These are phyloP conservation scores for Coptodon bakossiorum DNA, from an alignment of 2,113 vertebrate species.

Conservation along the genomic window DNA sequence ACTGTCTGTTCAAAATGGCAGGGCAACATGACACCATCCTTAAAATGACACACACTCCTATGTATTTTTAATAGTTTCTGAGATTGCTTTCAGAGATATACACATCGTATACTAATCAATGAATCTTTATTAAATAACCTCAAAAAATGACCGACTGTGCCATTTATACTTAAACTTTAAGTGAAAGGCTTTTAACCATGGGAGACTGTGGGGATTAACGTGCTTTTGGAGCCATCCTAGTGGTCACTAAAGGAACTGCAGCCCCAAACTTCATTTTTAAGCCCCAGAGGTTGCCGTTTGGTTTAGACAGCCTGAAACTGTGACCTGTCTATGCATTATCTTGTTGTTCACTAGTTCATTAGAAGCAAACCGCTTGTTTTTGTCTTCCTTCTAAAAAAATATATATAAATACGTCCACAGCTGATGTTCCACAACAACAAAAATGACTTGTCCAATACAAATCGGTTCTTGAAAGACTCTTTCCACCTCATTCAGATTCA, in stretches of 20 bases:
- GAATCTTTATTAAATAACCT: not conserved
- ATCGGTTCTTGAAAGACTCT: not conserved
- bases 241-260: not conserved
- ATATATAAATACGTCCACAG: not conserved
- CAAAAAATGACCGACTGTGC: not conserved
- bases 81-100: not conserved
- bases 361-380: not conserved
- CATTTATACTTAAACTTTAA: not conserved
- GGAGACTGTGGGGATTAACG: not conserved
- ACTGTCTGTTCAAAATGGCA: fast-evolving
- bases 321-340: not conserved
- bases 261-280: fast-evolving
- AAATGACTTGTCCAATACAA: not conserved
- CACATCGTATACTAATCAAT: not conserved
- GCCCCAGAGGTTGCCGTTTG: not conserved
- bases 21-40: not conserved
- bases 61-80: fast-evolving
- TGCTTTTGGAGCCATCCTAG: not conserved
- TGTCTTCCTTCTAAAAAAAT: not conserved
- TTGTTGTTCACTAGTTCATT: not conserved
- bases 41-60: not conserved
- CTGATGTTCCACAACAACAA: not conserved
- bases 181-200: not conserved
- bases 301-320: not conserved
- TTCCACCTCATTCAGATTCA: not conserved